Percentiles rank a stretch among this genome's conserved stretches.
Evolutionary conservation across 2,888 invertebrate genomes (phyloP).

Genomic region (Apotomis turbidana): DNA sequence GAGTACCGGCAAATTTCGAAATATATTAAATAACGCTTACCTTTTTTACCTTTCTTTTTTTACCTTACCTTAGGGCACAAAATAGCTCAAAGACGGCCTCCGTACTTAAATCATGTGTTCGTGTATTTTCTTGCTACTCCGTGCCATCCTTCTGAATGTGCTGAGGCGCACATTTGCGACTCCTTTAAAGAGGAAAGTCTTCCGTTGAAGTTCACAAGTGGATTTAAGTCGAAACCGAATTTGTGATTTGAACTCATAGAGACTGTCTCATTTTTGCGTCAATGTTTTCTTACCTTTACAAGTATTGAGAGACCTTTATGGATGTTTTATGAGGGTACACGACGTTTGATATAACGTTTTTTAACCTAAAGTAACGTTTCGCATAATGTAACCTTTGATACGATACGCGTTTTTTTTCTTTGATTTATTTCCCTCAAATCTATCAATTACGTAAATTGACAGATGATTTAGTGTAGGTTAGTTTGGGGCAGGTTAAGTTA

Average conservation of each 20-base stretch:
- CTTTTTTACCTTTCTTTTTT: constrained; percentile 51
- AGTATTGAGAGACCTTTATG: too few relatives aligned
- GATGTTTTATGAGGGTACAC: too few relatives aligned
- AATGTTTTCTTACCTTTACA: background rate
- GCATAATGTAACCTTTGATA: too few relatives aligned
- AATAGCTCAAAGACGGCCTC: constrained; percentile 50
- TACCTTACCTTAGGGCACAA: constrained; percentile 56
- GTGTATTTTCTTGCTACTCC: constrained; percentile 53
- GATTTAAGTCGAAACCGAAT: constrained; percentile 51
- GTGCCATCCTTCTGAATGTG: constrained; percentile 60
- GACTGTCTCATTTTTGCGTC: background rate
- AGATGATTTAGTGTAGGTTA: too few relatives aligned
- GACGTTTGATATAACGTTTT: too few relatives aligned
- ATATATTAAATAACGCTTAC: constrained; percentile 51
- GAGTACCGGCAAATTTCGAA: constrained; percentile 58
- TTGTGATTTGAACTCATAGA: constrained; percentile 5
- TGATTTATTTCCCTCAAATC: too few relatives aligned
- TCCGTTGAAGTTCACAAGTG: constrained; percentile 57
- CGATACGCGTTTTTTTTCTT: too few relatives aligned
- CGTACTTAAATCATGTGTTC: constrained; percentile 54
- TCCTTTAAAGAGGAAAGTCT: constrained; percentile 56
- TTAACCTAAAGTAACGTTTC: too few relatives aligned
- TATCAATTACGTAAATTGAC: too few relatives aligned
- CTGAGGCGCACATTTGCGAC: constrained; percentile 60
- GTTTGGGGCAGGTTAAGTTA: too few relatives aligned